Base-by-base conservation (phyloP, 2,113 vertebrate genomes). In the Megaceryle maxima region DNA sequence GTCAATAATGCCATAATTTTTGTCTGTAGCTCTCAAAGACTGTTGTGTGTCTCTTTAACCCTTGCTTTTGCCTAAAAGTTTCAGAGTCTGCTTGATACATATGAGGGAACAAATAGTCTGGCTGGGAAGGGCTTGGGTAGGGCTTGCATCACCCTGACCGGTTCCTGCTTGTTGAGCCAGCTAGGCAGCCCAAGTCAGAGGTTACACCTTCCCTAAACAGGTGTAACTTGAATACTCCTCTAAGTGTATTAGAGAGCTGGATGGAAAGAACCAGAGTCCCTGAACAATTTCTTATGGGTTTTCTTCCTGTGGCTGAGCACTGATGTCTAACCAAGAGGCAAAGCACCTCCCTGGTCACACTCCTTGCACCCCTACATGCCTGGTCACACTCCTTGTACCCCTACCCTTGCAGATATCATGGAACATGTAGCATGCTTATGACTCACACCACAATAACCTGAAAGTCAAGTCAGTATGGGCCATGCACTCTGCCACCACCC, bases 191-290 rank as follows among this genome's bases (percentile, higher is more conserved):
- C 91, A 73, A 93, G 83, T 93, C 66, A 94, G 86, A 97, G 81
- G 96, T 96, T 85, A 91, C 91, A 91, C 91, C 96, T 97, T 95
- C 83, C 83, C 77, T 62, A 94, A 96, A 95, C 94, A 92, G 50
- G 92, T 95, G 95, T 37, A 94, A 94, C 92, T 95, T 69, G 92
- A 87, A 94, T 84, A 29, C 55, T 95, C 74, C 59, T 93, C 67
- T 46, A 59, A 51, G 25, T 19, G 37, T 56, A 37, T 77, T 43
- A 67, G 67, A 91, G 66, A 94, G 80, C 50, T 12, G 25, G 21
- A 57, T 87, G 3, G 5, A 25, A 75, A 76, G 74, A 89, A 55
- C 26, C 62, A 31, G 51, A 84, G 57, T n/a, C 57, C 66, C 60
- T 53, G 26, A 82, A 78, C 16, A 63, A 62, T 72, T 87, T 87